Evolutionary conservation across 1,140 invertebrate species (phyloP).

Genomic region (Leptinotarsa texana): DNA sequence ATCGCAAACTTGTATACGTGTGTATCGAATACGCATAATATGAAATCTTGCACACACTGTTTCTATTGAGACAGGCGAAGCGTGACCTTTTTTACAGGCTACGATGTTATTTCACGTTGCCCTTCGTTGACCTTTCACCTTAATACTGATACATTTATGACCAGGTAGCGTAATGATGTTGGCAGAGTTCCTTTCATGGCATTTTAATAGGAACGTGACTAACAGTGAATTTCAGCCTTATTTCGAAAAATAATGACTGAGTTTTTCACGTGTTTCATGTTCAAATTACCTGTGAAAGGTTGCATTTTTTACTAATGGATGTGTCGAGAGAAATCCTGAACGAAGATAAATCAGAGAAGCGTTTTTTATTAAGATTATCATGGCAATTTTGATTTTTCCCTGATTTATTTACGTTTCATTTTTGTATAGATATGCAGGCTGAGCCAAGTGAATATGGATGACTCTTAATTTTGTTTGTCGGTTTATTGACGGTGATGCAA

Average conservation of each 20-base stretch:
- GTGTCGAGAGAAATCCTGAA: too few relatives aligned
- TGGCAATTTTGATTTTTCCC: too few relatives aligned
- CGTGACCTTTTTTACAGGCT: not conserved
- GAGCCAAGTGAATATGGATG: too few relatives aligned
- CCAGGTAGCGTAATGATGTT: not conserved
- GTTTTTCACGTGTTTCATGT: not conserved
- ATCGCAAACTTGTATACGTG: not conserved
- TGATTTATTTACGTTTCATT: too few relatives aligned
- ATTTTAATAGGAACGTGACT: not conserved
- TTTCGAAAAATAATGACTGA: not conserved
- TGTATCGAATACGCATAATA: not conserved
- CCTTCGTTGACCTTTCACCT: conserved; percentile 7
- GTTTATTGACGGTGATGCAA: too few relatives aligned
- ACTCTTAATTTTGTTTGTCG: too few relatives aligned
- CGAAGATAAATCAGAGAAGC: too few relatives aligned
- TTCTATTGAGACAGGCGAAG: not conserved
- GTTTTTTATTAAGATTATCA: too few relatives aligned
- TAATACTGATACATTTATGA: not conserved
- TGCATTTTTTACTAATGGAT: too few relatives aligned
- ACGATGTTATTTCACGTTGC: not conserved
- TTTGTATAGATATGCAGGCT: too few relatives aligned
- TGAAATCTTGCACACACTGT: not conserved
- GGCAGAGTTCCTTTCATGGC: not conserved
- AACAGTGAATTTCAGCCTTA: not conserved
- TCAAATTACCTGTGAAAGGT: too few relatives aligned